phyloP scores from a whole-genome alignment of 37 sponge, comb jelly and placozoan species.

The Eunapius fragilis region DNA sequence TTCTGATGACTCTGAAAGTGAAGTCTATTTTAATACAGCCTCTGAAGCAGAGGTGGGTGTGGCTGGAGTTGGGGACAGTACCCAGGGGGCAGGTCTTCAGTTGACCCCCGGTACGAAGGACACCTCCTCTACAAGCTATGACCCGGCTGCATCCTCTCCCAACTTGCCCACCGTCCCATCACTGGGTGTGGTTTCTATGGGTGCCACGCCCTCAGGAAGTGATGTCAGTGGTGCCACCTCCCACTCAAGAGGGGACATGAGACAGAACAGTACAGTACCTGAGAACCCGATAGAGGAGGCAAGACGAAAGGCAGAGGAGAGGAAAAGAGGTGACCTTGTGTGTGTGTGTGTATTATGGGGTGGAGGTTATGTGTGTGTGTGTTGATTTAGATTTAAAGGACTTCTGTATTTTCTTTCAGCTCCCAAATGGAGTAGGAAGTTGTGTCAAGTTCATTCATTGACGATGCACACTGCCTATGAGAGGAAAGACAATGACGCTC shows the following conservation, averaged over 20 bases:
- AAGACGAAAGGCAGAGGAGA: conserved; percentile 14
- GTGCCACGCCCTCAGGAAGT: too few species aligned
- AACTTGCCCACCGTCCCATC: not conserved
- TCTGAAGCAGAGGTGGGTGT: not conserved
- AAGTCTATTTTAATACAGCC: not conserved
- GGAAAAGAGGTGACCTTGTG: conserved; percentile 14
- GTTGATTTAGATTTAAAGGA: not conserved
- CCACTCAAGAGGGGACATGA: not conserved
- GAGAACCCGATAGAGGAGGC: conserved; percentile 20
- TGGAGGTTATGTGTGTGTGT: conserved; percentile 14
- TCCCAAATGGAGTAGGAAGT: conserved; percentile 58
- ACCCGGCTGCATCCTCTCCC: too few species aligned
- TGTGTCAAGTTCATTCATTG: conserved; percentile 56
- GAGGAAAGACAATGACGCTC: conserved; percentile 78
- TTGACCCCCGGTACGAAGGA: too few species aligned
- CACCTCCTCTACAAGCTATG: not conserved
- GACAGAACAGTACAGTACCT: not conserved
- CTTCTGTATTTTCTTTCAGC: conserved; percentile 13
- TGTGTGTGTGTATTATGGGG: conserved; percentile 26
- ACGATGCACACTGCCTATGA: conserved; percentile 87
- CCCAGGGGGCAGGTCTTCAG: not conserved
- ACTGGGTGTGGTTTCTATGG: too few species aligned
- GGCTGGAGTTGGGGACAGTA: not conserved
- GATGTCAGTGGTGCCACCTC: not conserved
- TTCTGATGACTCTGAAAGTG: conserved; percentile 1